These are phyloP conservation scores for Venturia canescens DNA, from an alignment of 1,140 invertebrate species.

Conservation along the genomic window DNA sequence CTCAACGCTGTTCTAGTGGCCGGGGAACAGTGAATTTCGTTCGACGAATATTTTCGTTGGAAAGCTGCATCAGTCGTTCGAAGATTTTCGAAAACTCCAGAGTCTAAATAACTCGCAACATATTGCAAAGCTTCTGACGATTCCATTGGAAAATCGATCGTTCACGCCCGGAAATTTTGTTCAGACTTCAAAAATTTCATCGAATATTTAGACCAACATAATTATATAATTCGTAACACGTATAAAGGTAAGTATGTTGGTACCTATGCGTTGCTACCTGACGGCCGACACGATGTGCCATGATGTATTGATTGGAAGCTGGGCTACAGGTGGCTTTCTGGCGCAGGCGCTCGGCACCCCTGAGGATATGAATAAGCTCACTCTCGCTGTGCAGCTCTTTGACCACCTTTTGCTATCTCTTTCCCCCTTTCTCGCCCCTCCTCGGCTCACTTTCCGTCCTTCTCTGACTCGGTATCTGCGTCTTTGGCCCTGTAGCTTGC, in stretches of 20 bases:
- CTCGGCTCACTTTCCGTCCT: background rate
- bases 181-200: too few species aligned
- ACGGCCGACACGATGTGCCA: conserved; percentile 53
- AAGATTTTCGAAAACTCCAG: background rate
- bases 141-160: too few species aligned
- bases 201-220: background rate
- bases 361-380: conserved; percentile 54
- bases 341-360: conserved; percentile 56
- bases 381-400: background rate
- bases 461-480: background rate
- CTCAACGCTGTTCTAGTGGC: too few species aligned
- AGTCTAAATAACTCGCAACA: too few species aligned
- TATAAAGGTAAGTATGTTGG: background rate
- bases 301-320: conserved; percentile 69
- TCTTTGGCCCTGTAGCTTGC: conserved; percentile 8
- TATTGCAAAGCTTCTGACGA: too few species aligned
- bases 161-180: too few species aligned
- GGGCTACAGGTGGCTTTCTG: conserved; percentile 69
- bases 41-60: too few species aligned
- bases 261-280: conserved; percentile 57
- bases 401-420: background rate
- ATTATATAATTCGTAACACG: background rate
- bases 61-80: too few species aligned
- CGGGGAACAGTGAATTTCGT: too few species aligned
- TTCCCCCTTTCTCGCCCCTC: background rate